Base-by-base conservation (phyloP, 2,888 invertebrate species). In the Drosophila barbarae region DNA sequence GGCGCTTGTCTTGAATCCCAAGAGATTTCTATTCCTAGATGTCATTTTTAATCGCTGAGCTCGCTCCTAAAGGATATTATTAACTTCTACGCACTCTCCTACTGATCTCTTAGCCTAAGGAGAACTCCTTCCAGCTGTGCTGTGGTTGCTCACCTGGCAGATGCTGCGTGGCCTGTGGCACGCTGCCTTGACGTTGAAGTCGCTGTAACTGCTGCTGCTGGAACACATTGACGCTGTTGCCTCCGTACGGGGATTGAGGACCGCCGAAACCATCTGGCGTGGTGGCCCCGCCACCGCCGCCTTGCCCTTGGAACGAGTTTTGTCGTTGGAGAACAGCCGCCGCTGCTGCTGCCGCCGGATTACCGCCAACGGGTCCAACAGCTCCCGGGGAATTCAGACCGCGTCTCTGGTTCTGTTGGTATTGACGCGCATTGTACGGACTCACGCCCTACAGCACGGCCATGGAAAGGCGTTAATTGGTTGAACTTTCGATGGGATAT, bases 131-230 rank as follows among this genome's bases (percentile, higher is more conserved):
- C 9, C 18, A 8, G 46, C 18, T 47, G 1, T 9, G 46, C 46
- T 46, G 46, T n/a, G 9, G 5, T 18, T 52, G 4, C 55, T 75
- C 77, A 90, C 90, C 90, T 86, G 90, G 89, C 75, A 90, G 77
- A 78, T 90, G 90, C 74, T 90, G 90, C 34, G 90, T 89, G 50
- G 89, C 88, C 74, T 90, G 90, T 15, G 90, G 89, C 64, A 89
- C 87, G 79, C 87, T 89, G 38, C 84, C 78, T 74, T 90, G 90
- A 1, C 90, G 87, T 69, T 89, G 90, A 73, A 90, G 77, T 21
- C 90, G 86, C 69, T 89, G 88, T 72, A 88, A 64, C 66, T 88
- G 88, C 56, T 87, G 87, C 71, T 87, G 89, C 72, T 86, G 89
- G 72, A 88, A 89, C 57, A 87, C 84, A 65, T 74, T 88, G 28